phyloP scores from a whole-genome alignment of 1,140 invertebrate species.

The Drosophila rhopaloa region DNA sequence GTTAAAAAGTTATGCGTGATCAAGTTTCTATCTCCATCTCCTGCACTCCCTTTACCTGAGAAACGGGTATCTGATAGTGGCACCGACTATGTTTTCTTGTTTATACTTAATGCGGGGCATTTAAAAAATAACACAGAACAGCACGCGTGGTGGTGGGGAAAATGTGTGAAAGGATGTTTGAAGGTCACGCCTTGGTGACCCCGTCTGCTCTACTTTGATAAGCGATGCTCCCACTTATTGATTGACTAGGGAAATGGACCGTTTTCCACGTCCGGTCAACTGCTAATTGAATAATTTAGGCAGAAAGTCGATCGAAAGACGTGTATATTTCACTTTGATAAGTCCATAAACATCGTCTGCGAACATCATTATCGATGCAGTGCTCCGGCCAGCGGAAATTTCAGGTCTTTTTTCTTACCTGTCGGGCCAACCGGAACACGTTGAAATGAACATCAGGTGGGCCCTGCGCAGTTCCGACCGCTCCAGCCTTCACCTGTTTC shows the following conservation, averaged over 20 bases:
- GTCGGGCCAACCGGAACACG: slow-evolving; percentile 44
- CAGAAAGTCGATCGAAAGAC: slow-evolving; percentile 25
- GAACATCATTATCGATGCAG: slow-evolving; percentile 54
- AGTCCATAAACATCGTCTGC: slow-evolving; percentile 34
- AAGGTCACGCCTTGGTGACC: slow-evolving; percentile 58
- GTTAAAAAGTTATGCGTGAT: too few species aligned
- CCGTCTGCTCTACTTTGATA: slow-evolving; percentile 42
- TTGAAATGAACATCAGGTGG: slow-evolving; percentile 67
- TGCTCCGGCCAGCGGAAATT: slow-evolving; percentile 33
- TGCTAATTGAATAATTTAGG: slow-evolving; percentile 61
- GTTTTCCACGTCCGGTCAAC: slow-evolving; percentile 3
- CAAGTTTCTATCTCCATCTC: too few species aligned
- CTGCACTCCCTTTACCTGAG: too few species aligned
- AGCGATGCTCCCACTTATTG: slow-evolving; percentile 50
- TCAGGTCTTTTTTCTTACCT: slow-evolving; percentile 20
- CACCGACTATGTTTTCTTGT: too few species aligned
- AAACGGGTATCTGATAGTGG: too few species aligned
- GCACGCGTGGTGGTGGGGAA: slow-evolving; percentile 17
- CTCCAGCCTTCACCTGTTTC: slow-evolving; percentile 19
- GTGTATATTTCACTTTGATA: slow-evolving; percentile 53
- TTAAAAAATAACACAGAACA: slow-evolving; percentile 46
- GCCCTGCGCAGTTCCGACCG: slow-evolving; percentile 18
- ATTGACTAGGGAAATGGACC: slow-evolving; percentile 38
- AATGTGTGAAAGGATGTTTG: slow-evolving; percentile 68
- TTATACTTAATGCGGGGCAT: slow-evolving; percentile 68